A percentile compares a stretch with the other conserved stretches of the same genome.
Evolutionary conservation across 1,140 invertebrate genomes (phyloP).

Genomic region (Trachymyrmex septentrionalis): DNA sequence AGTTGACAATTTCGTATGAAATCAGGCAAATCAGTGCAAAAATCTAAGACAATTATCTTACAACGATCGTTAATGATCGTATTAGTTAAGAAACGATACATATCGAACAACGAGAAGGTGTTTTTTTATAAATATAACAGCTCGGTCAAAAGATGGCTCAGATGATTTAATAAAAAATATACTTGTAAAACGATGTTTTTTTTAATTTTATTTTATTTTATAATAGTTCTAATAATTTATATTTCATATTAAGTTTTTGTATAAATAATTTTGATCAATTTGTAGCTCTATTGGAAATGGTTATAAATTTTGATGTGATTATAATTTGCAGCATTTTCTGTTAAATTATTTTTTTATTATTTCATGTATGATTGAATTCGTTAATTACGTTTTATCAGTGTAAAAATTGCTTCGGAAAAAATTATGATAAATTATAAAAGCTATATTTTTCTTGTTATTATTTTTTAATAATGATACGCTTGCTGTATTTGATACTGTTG

Average conservation of each 20-base stretch:
- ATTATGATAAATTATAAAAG: background rate
- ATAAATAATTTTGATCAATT: constrained; percentile 10
- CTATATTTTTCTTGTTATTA: constrained; percentile 11
- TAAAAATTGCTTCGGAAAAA: background rate
- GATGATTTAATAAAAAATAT: constrained; percentile 11
- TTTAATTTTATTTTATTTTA: background rate
- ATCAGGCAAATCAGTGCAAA: constrained; percentile 69
- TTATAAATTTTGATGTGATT: background rate
- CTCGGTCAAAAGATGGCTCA: constrained; percentile 44
- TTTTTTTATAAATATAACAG: constrained; percentile 57
- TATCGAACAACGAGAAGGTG: constrained; percentile 75
- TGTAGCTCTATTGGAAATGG: background rate
- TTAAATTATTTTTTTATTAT: background rate
- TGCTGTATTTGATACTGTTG: constrained; percentile 44
- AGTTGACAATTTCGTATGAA: background rate
- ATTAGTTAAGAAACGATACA: constrained; percentile 80
- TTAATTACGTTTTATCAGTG: background rate
- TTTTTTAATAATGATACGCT: constrained; percentile 34
- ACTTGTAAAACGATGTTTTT: background rate
- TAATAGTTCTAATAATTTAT: constrained; percentile 5
- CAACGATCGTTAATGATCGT: constrained; percentile 51
- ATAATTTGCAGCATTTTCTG: background rate
- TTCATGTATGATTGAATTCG: background rate
- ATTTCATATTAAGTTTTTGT: constrained; percentile 4
- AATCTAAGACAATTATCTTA: constrained; percentile 51